phyloP scores from a whole-genome alignment of 2,888 invertebrate genomes.

The Galerucella pusilla region DNA sequence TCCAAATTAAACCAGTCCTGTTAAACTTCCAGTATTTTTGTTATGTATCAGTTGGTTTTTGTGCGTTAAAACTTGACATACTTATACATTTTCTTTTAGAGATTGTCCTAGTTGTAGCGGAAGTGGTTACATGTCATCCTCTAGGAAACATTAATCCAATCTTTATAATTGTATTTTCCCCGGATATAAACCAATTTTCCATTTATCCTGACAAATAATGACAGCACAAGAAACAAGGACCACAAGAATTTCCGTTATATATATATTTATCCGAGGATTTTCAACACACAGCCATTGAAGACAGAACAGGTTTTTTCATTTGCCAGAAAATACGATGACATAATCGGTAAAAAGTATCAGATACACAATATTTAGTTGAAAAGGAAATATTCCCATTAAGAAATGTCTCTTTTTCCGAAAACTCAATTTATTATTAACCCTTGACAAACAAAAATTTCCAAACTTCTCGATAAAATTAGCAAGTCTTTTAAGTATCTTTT shows the following conservation, averaged over 20 bases:
- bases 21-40: not conserved
- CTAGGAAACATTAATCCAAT: conserved; percentile 46
- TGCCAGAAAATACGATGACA: not conserved
- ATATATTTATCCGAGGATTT: conserved; percentile 22
- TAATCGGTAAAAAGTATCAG: not conserved
- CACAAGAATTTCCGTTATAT: conserved; percentile 36
- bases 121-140: conserved; percentile 29
- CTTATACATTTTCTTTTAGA: not conserved
- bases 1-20: too few relatives aligned
- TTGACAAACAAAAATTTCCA: too few relatives aligned
- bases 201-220: conserved; percentile 55
- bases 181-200: conserved; percentile 53
- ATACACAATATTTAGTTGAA: too few relatives aligned
- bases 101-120: conserved; percentile 10
- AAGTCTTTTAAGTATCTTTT: too few relatives aligned
- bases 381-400: too few relatives aligned
- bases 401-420: too few relatives aligned
- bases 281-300: conserved; percentile 5
- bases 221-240: conserved; percentile 46
- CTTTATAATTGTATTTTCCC: conserved; percentile 51
- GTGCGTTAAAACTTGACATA: not conserved
- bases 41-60: too few relatives aligned
- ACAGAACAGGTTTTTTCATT: not conserved
- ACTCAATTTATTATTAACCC: too few relatives aligned
- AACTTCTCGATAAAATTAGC: too few relatives aligned